phyloP scores from a whole-genome alignment of 2,888 invertebrate species.

The Drosophila mettleri region DNA sequence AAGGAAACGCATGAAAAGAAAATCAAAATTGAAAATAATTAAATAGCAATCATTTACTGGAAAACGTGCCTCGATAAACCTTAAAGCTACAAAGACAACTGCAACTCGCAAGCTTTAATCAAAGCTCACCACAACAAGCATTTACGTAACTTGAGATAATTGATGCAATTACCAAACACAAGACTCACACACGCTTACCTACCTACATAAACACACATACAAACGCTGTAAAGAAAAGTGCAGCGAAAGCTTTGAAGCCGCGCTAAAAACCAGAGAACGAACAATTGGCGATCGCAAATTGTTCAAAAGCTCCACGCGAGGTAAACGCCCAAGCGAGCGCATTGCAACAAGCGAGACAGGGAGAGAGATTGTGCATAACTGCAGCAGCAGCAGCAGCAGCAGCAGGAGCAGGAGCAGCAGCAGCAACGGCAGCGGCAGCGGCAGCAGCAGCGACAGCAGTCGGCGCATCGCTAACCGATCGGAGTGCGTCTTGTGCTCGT shows the following conservation, averaged over 20 bases:
- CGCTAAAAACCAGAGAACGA: slow-evolving; percentile 37
- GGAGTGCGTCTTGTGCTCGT: slow-evolving; percentile 46
- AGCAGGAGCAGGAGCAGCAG: slow-evolving; percentile 38
- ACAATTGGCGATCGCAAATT: slow-evolving; percentile 40
- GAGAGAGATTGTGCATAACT: slow-evolving; percentile 37
- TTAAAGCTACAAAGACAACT: slow-evolving; percentile 40
- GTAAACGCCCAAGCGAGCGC: slow-evolving; percentile 62
- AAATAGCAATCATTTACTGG: slow-evolving; percentile 30
- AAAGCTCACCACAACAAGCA: slow-evolving; percentile 48
- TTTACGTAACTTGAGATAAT: slow-evolving; percentile 72
- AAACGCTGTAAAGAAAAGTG: slow-evolving; percentile 52
- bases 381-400: slow-evolving; percentile 31
- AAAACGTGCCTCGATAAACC: slow-evolving; percentile 54
- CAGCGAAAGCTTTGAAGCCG: slow-evolving; percentile 61
- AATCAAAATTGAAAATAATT: slow-evolving; percentile 62
- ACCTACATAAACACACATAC: slow-evolving; percentile 8
- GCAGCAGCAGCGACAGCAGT: slow-evolving; percentile 26
- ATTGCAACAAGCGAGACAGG: slow-evolving; percentile 26
- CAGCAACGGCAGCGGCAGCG: slow-evolving; percentile 34
- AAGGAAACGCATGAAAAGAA: slow-evolving; percentile 55
- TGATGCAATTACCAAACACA: slow-evolving; percentile 50
- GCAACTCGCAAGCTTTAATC: slow-evolving; percentile 54
- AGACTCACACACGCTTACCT: slow-evolving; percentile 23
- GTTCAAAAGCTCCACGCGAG: slow-evolving; percentile 35
- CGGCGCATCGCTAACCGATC: slow-evolving; percentile 25